Evolutionary conservation across 2,113 vertebrate species (phyloP).

Genomic region (Erpornis zantholeuca): DNA sequence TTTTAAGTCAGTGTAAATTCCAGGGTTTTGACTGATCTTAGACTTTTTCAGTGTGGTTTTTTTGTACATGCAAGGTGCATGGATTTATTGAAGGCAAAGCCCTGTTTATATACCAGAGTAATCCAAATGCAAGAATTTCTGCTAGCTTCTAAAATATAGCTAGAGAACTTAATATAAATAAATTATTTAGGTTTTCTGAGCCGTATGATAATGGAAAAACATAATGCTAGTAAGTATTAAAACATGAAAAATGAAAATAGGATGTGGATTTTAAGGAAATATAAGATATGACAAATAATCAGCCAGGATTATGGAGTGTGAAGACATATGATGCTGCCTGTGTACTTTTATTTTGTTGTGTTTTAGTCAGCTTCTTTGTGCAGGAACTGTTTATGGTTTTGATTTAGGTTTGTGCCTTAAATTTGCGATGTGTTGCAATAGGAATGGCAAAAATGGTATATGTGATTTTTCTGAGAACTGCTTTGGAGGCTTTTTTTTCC

Average conservation of each 20-base stretch:
- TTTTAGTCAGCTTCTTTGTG: neutral
- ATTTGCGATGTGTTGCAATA: neutral
- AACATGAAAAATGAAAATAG: neutral
- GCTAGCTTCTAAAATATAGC: neutral
- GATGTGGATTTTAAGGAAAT: neutral
- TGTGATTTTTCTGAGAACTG: neutral
- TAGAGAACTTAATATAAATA: neutral
- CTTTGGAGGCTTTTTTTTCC: neutral
- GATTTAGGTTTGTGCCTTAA: neutral
- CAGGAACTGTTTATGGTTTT: neutral
- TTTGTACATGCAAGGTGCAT: neutral
- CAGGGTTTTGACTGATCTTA: neutral
- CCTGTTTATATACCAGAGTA: neutral
- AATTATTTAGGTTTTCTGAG: neutral
- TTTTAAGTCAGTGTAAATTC: neutral
- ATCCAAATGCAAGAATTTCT: neutral
- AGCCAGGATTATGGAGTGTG: neutral
- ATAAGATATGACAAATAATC: neutral
- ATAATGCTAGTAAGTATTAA: neutral
- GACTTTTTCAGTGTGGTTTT: neutral
- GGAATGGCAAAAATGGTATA: neutral
- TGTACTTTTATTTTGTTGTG: neutral
- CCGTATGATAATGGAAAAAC: neutral
- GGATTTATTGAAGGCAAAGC: neutral
- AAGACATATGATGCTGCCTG: neutral